Percentiles rank a stretch among this genome's conserved stretches.
Evolutionary conservation across 2,113 vertebrate species (phyloP).

Genomic region (Rhombomys opimus): DNA sequence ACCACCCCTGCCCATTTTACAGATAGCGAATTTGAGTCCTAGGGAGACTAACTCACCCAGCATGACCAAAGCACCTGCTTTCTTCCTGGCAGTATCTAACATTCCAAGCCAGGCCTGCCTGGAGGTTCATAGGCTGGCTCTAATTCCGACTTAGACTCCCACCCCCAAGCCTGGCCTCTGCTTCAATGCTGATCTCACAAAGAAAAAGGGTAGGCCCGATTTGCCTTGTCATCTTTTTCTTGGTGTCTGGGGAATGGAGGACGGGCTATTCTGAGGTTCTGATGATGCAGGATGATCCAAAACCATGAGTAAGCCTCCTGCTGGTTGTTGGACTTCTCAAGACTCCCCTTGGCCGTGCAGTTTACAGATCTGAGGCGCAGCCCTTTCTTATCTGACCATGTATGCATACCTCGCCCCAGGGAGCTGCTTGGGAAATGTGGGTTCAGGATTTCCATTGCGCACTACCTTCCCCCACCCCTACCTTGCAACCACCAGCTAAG

Average conservation of each 20-base stretch:
- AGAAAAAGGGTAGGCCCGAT: neutral
- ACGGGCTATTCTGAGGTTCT: neutral
- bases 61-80: neutral
- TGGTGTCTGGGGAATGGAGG: neutral
- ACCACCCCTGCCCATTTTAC: neutral
- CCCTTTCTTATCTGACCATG: neutral
- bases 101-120: neutral
- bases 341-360: neutral
- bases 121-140: neutral
- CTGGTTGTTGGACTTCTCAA: neutral
- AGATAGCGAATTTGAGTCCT: conserved; percentile 6
- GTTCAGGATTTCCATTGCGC: neutral
- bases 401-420: neutral
- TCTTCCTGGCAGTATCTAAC: neutral
- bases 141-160: neutral
- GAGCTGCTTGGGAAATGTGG: conserved; percentile 11
- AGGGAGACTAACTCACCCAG: neutral
- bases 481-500: conserved; percentile 11
- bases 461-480: neutral
- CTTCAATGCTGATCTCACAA: neutral
- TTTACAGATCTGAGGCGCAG: neutral
- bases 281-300: neutral
- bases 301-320: neutral
- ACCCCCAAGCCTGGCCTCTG: neutral
- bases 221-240: neutral